Evolutionary conservation across 2,113 vertebrate species (phyloP).

Genomic region (Genyomyrus donnyi): DNA sequence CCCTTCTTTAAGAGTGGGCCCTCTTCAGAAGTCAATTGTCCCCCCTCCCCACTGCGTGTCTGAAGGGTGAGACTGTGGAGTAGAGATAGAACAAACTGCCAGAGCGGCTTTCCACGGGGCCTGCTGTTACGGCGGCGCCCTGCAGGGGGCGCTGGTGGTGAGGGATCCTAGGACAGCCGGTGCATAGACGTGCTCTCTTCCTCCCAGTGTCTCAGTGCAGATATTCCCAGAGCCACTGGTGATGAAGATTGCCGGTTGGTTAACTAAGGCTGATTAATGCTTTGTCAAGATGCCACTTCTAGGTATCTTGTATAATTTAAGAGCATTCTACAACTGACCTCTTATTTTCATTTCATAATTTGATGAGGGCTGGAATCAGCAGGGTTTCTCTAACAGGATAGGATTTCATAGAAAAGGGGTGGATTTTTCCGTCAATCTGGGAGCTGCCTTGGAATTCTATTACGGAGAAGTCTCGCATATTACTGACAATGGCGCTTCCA

Average conservation of each 20-base stretch:
- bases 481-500: neutral
- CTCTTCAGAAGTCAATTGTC: neutral
- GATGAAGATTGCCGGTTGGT: neutral
- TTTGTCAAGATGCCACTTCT: neutral
- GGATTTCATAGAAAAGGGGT: neutral
- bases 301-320: neutral
- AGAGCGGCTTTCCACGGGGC: neutral
- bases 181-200: neutral
- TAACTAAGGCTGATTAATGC: neutral
- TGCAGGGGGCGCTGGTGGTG: neutral
- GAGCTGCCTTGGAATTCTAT: neutral
- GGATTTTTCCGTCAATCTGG: neutral
- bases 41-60: neutral
- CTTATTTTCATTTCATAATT: neutral
- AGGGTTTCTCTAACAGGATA: neutral
- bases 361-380: neutral
- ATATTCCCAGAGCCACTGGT: neutral
- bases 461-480: neutral
- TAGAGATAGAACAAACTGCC: neutral
- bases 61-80: neutral
- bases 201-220: neutral
- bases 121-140: neutral
- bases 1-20: neutral
- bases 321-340: neutral
- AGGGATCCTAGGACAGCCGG: neutral